Percentiles rank a stretch among this genome's conserved stretches.
Evolutionary conservation across 1,140 invertebrate genomes (phyloP).

Genomic region (Conopomorpha cramerella): DNA sequence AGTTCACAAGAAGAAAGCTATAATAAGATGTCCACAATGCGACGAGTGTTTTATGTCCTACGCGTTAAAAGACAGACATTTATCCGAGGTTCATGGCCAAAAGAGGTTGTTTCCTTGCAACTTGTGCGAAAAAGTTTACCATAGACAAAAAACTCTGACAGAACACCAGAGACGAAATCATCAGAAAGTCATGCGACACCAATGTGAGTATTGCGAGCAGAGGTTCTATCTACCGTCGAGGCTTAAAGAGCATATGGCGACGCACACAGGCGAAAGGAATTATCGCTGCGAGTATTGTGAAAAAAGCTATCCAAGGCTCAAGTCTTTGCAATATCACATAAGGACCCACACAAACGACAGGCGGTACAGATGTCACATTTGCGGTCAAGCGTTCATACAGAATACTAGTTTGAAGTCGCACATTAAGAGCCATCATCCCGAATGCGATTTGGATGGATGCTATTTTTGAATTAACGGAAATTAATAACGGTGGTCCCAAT

Average conservation of each 20-base stretch:
- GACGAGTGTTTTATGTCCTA: conserved; percentile 51
- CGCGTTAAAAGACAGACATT: conserved; percentile 42
- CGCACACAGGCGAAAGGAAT: conserved; percentile 65
- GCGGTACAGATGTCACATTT: conserved; percentile 20
- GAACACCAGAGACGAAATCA: conserved; percentile 44
- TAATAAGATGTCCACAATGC: conserved; percentile 38
- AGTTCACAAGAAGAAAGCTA: conserved; percentile 48
- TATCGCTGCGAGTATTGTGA: conserved; percentile 59
- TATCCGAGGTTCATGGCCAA: conserved; percentile 43
- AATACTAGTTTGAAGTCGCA: conserved; percentile 20
- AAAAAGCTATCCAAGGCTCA: conserved; percentile 32
- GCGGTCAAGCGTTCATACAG: conserved; percentile 23
- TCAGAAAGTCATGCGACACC: conserved; percentile 42
- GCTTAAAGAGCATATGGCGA: conserved; percentile 60
- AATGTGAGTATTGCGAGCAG: conserved; percentile 48
- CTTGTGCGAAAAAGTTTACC: conserved; percentile 48
- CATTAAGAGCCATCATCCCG: conserved; percentile 24
- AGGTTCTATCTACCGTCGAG: conserved; percentile 37
- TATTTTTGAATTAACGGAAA: too few species aligned
- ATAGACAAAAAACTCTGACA: conserved; percentile 43
- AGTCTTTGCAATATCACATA: conserved; percentile 32
- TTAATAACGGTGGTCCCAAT: too few species aligned
- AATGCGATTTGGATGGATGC: conserved; percentile 26
- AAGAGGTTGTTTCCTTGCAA: conserved; percentile 46
- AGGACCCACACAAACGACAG: conserved; percentile 22